These are phyloP conservation scores for human DNA, from an alignment of 2,113 vertebrate species.

Conservation along the genomic window DNA sequence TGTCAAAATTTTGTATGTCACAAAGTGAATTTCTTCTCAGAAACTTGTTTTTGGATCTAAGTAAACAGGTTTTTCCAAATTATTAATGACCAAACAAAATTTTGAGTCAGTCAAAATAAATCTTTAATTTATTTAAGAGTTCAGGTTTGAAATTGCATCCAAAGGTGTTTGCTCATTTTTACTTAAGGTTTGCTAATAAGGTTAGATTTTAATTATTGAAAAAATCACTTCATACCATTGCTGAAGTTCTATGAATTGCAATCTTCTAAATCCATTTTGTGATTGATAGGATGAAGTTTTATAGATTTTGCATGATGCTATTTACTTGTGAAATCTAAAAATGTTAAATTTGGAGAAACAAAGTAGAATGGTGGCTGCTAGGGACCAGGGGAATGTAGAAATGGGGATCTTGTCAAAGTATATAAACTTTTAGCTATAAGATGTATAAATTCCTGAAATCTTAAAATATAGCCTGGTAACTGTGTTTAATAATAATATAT, in stretches of 20 bases:
- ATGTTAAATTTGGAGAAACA: background rate
- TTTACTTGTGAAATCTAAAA: background rate
- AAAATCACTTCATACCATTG: background rate
- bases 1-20: background rate
- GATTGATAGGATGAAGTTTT: background rate
- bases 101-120: background rate
- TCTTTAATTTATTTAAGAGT: background rate
- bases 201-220: background rate
- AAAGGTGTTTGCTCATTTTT: background rate
- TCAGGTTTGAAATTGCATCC: background rate
- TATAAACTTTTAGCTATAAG: background rate
- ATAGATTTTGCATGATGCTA: background rate
- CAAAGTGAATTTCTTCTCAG: background rate
- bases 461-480: background rate
- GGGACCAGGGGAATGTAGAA: rapidly evolving
- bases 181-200: background rate
- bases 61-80: background rate
- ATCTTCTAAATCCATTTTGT: background rate
- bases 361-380: background rate
- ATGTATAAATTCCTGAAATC: background rate
- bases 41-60: background rate
- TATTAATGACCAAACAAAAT: background rate
- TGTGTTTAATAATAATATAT: background rate
- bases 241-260: background rate
- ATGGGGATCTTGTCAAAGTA: background rate